Evolutionary conservation across 1,140 invertebrate species (phyloP), one percentile per base, ranked within the genome.

Genomic region (Armadillidium nasatum): DNA sequence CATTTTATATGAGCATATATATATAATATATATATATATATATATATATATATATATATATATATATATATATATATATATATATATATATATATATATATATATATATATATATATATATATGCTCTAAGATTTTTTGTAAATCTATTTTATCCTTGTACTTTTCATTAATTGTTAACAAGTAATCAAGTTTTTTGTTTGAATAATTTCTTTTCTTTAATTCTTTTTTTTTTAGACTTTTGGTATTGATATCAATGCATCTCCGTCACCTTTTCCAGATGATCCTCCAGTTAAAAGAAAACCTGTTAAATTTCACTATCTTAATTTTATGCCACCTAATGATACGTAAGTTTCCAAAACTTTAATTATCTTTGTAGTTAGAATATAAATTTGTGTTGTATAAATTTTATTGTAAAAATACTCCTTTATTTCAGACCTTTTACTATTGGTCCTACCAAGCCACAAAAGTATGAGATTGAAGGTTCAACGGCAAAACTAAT

Each of bases 401-500:
- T 69, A 46, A n/a, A 46, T 3, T n/a, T 46, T 22, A 44, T 45
- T 13, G 6, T 4, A 70, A 15, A 68, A 11, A 23, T 73, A 15
- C 33, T 67, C 7, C n/a, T 21, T 71, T 33, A 15, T 33, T 71
- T 23, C 71, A 80, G 79, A 21, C 21, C 76, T 9, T 80, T 78
- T 71, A 80, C 79, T 9, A 73, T 43, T 68, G 79, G 79, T 10
- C 72, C 73, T 44, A 78, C 73, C 22, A 71, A 73, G 7, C 71
- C 74, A 21, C 76, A 76, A 10, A n/a, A 76, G 45, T 67, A 70
- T 22, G 76, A 80, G 46, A 76, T 80, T 50, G 79, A 80, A 44
- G 76, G 72, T 19, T 73, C 74, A n/a, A 78, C 76, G 10, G 79
- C 79, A 6, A 54, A 76, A n/a, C 74, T 78, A n/a, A 80, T 80